A percentile compares a stretch with the other conserved stretches of the same genome.
Evolutionary conservation across 2,797 vertebrate species (phyloP).

Genomic region (Chelonia mydas): DNA sequence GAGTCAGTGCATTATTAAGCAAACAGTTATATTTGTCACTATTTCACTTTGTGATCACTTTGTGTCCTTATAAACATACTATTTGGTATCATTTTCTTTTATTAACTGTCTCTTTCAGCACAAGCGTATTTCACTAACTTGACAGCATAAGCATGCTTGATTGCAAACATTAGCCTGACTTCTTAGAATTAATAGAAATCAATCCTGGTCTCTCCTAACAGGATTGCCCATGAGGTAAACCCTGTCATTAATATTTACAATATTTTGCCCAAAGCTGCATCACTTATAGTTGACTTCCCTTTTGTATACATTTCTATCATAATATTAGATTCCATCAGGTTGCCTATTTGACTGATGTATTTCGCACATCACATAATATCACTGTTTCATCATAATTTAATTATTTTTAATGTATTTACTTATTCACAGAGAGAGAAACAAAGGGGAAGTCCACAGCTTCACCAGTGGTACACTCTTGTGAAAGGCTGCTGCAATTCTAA

Average conservation of each 20-base stretch:
- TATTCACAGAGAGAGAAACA: not conserved
- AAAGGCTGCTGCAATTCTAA: not conserved
- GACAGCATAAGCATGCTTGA: not conserved
- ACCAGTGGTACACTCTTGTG: not conserved
- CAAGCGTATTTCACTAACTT: not conserved
- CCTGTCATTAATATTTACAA: not conserved
- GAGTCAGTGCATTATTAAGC: not conserved
- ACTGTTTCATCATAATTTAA: not conserved
- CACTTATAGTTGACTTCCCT: not conserved
- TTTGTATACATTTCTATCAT: not conserved
- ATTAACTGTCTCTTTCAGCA: not conserved
- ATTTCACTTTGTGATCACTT: not conserved
- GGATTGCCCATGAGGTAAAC: not conserved
- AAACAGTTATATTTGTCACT: not conserved
- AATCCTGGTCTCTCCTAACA: not conserved
- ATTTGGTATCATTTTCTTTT: not conserved
- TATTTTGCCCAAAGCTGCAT: not conserved
- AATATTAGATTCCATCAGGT: not conserved
- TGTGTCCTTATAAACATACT: not conserved
- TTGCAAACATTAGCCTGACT: not conserved
- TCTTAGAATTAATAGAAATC: not conserved
- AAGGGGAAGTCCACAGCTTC: not conserved
- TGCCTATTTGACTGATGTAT: not conserved
- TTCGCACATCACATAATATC: not conserved
- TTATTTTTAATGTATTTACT: not conserved